Percentiles rank a stretch among this genome's conserved stretches.
Evolutionary conservation across 2,797 vertebrate species (phyloP).

Genomic region (Ataeniobius toweri): DNA sequence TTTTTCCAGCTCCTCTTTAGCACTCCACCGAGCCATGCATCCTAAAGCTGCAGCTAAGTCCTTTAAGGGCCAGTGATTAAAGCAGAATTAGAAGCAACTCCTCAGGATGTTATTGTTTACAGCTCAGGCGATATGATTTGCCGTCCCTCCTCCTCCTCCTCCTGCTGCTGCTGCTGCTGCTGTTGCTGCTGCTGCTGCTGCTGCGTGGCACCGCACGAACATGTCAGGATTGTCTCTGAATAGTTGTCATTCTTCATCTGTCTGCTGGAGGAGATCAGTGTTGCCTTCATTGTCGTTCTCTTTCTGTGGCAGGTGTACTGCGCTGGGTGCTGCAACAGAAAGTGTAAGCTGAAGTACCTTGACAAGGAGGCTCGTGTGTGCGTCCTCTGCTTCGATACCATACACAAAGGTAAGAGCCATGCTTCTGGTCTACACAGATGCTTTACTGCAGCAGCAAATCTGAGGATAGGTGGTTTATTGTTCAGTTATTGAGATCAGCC

Average conservation of each 20-base stretch:
- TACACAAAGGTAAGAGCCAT: conserved; percentile 88
- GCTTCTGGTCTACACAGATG: neutral
- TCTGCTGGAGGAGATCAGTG: neutral
- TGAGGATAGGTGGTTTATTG: neutral
- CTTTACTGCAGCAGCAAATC: neutral
- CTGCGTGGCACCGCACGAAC: neutral
- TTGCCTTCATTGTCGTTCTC: neutral
- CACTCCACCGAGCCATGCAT: conserved; percentile 35
- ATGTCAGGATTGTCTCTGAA: neutral
- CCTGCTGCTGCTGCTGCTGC: neutral
- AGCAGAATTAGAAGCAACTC: conserved; percentile 28
- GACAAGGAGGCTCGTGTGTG: conserved; percentile 97
- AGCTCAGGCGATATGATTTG: neutral
- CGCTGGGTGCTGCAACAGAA: conserved; percentile 90
- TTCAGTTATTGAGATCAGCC: neutral
- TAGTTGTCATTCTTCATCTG: neutral
- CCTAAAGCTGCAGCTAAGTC: conserved; percentile 45
- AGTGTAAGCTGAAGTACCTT: conserved; percentile 91
- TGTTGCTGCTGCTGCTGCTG: neutral
- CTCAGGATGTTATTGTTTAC: conserved; percentile 30
- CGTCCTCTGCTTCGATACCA: conserved; percentile 86
- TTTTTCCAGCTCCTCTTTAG: conserved; percentile 39
- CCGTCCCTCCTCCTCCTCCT: neutral
- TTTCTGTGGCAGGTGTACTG: conserved; percentile 89
- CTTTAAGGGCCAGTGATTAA: conserved; percentile 46